These are phyloP conservation scores for Cyprinodon variegatus DNA, from an alignment of 2,113 vertebrate genomes.

Conservation along the genomic window DNA sequence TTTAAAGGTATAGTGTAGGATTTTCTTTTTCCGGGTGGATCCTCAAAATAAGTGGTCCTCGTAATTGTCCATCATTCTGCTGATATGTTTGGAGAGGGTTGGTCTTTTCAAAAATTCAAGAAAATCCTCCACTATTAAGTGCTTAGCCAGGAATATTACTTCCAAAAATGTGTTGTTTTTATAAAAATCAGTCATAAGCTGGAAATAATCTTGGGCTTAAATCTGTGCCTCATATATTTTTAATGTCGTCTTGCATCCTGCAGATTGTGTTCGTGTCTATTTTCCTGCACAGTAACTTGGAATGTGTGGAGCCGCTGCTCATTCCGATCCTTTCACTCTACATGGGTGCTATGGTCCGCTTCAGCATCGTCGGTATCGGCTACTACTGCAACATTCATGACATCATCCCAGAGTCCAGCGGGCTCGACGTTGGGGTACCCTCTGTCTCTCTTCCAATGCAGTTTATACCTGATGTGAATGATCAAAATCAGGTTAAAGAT, in stretches of 20 bases:
- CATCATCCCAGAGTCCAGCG: conserved; percentile 90
- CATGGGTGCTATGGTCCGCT: conserved; percentile 94
- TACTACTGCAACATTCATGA: conserved; percentile 97
- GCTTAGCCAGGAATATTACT: too few species aligned
- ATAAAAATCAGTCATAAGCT: not conserved
- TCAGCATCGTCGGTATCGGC: conserved; percentile 90
- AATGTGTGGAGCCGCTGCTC: conserved; percentile 92
- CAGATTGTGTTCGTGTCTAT: conserved; percentile 97
- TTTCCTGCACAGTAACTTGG: conserved; percentile 94
- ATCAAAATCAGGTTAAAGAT: not conserved
- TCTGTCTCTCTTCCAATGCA: not conserved
- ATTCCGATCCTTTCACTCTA: conserved; percentile 97
- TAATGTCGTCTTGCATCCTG: not conserved
- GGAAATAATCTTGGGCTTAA: not conserved
- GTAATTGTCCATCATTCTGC: too few species aligned
- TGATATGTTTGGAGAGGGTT: too few species aligned
- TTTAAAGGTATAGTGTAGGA: too few species aligned
- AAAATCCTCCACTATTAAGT: too few species aligned
- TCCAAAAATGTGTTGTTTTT: too few species aligned
- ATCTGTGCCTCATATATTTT: not conserved
- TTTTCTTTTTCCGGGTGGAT: too few species aligned
- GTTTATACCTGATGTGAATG: not conserved
- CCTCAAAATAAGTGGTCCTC: too few species aligned
- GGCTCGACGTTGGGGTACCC: conserved; percentile 90
- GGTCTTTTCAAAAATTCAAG: too few species aligned